Evolutionary conservation across 2,113 vertebrate species (phyloP).

Genomic region (Artemisiospiza belli): DNA sequence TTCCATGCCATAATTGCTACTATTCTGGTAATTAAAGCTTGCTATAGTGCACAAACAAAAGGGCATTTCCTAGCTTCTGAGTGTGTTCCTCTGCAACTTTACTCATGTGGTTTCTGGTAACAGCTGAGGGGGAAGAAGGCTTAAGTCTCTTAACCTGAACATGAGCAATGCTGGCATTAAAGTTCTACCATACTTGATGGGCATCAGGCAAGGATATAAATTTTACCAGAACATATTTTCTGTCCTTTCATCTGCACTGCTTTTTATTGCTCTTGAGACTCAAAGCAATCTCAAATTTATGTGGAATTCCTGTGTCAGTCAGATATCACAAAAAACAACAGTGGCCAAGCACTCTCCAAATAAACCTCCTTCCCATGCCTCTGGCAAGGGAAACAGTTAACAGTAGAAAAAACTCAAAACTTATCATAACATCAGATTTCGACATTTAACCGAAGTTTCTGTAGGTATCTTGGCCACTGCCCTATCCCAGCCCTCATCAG

Average conservation of each 20-base stretch:
- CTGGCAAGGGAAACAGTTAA: background rate
- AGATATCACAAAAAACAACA: background rate
- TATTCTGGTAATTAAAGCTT: conserved; percentile 42
- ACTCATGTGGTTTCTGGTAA: background rate
- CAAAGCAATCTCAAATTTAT: background rate
- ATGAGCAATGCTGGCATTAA: background rate
- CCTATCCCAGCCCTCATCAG: background rate
- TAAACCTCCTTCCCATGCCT: background rate
- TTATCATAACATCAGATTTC: background rate
- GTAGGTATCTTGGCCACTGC: background rate
- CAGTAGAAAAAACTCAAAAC: background rate
- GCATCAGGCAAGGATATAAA: background rate
- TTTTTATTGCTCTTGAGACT: background rate
- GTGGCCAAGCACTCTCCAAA: background rate
- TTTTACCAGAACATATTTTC: background rate
- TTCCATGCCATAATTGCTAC: conserved; percentile 23
- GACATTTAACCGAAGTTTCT: background rate
- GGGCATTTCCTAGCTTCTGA: conserved; percentile 3
- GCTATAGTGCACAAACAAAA: background rate
- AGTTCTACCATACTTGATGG: background rate
- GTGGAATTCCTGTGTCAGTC: background rate
- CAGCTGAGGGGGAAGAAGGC: background rate
- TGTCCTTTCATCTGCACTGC: background rate
- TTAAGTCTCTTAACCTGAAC: background rate
- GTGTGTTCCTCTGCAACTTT: background rate